Conservation (phyloP, 2,797 vertebrate species). For the Labroides dimidiatus region DNA sequence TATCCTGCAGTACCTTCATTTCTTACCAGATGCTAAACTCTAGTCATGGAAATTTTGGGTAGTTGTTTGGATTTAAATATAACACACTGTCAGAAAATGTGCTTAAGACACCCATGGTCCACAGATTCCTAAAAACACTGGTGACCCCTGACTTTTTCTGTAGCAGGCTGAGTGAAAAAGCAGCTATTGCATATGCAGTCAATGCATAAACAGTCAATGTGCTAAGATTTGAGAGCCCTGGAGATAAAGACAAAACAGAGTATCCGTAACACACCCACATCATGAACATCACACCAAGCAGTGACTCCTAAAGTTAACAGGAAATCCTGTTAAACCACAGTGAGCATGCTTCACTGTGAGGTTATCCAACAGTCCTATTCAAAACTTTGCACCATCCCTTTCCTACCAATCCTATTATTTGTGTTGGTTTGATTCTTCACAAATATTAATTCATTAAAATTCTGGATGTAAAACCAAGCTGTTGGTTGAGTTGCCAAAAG, state of each 20-base stretch:
- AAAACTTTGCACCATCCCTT: slow-evolving; percentile 1
- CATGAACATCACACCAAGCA: neutral
- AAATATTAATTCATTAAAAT: neutral
- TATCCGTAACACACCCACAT: neutral
- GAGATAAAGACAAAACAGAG: neutral
- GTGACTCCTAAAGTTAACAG: neutral
- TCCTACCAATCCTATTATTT: neutral
- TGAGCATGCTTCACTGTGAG: neutral
- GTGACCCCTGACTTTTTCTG: neutral
- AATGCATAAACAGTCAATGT: neutral
- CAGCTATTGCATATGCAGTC: neutral
- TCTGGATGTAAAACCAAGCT: neutral
- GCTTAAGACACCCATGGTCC: neutral
- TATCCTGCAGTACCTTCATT: slow-evolving; percentile 25
- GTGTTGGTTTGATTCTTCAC: neutral
- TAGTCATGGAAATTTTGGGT: neutral
- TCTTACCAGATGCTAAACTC: slow-evolving; percentile 6
- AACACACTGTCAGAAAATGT: neutral
- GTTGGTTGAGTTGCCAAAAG: neutral
- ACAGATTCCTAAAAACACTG: slow-evolving; percentile 3
- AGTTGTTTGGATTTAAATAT: slow-evolving; percentile 14
- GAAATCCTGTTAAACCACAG: neutral
- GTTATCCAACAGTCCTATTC: neutral
- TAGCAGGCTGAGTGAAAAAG: neutral
- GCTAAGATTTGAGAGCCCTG: neutral